Evolutionary conservation across 1,140 invertebrate species (phyloP).

Genomic region (Fopius arisanus): DNA sequence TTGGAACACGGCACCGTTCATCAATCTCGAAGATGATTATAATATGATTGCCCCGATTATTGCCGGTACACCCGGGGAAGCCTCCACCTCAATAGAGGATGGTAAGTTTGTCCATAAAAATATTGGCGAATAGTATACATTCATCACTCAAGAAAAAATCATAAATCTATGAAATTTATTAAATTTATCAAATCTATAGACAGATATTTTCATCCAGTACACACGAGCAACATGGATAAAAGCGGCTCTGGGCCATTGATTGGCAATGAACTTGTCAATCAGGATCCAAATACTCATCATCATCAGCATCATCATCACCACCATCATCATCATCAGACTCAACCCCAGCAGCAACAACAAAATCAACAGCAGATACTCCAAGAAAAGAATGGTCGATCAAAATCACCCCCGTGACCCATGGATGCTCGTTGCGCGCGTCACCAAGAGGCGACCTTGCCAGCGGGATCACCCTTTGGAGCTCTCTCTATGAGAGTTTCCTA

Average conservation of each 20-base stretch:
- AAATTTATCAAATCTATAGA: conserved; percentile 51
- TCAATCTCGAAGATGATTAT: conserved; percentile 92
- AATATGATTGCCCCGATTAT: conserved; percentile 76
- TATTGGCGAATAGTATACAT: neutral
- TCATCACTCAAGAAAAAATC: neutral
- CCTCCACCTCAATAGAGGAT: conserved; percentile 59
- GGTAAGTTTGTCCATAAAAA: conserved; percentile 44
- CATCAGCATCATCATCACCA: conserved; percentile 47
- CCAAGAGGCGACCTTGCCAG: conserved; percentile 32
- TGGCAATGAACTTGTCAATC: conserved; percentile 51
- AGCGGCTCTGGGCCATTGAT: conserved; percentile 56
- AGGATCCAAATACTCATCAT: conserved; percentile 56
- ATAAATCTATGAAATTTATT: too few relatives aligned
- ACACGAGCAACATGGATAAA: conserved; percentile 60
- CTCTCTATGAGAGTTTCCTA: conserved; percentile 33
- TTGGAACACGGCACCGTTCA: conserved; percentile 86
- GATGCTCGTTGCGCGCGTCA: conserved; percentile 42
- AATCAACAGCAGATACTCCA: conserved; percentile 61
- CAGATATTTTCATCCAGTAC: conserved; percentile 62
- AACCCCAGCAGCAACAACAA: conserved; percentile 44
- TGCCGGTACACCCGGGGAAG: conserved; percentile 59
- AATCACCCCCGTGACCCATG: conserved; percentile 64
- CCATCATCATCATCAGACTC: conserved; percentile 44
- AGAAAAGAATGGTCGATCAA: conserved; percentile 60
- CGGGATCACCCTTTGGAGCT: conserved; percentile 35